Evolutionary conservation across 2,888 invertebrate species (phyloP), one percentile per base, ranked within the genome.

Genomic region (Dryobota labecula): DNA sequence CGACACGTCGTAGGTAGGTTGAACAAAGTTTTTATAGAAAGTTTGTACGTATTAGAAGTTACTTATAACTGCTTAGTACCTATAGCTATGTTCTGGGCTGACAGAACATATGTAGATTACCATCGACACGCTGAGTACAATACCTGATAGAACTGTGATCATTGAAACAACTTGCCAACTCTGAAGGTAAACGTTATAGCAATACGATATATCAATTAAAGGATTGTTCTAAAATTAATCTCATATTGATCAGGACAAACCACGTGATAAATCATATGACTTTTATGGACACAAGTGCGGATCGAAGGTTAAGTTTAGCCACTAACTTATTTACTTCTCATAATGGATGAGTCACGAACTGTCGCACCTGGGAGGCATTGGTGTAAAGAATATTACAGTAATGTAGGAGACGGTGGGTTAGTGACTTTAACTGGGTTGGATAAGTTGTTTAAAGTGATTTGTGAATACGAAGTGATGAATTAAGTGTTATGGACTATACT

Each of bases 231-330:
- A 41, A 24, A 54, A 24, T 30, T 11, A 27, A 71, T 30, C 27
- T 11, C 2, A 18, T 43, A 18, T 43, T 43, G 15, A 69, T 3
- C 27, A 70, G 20, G 11, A 6, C 15, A 36, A 18, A 6, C 24
- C 75, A 68, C 66, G 61, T 76, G 74, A 53, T 11, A 6, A 15
- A 24, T 62, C 74, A 76, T 47, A 62, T 80, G 80, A 76, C 65
- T 65, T 24, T 7, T 33, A 36, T 62, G n/a, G 38, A 80, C 61
- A 57, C 43, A 47, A 41, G n/a, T 45, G 49, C 9, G n/a, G 24
- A 30, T 20, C 51, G 80, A 76, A 77, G 80, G 76, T 66, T 43
- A 57, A 38, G 27, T 72, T 64, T 41, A 58, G 18, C 36, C 57
- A 43, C 43, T 2, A 57, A 38, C 18, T 47, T 65, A 73, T 62